A percentile compares a stretch with the other conserved stretches of the same genome.
phyloP scores from a whole-genome alignment of 1,140 invertebrate genomes.

The Proctacanthus coquilletti region DNA sequence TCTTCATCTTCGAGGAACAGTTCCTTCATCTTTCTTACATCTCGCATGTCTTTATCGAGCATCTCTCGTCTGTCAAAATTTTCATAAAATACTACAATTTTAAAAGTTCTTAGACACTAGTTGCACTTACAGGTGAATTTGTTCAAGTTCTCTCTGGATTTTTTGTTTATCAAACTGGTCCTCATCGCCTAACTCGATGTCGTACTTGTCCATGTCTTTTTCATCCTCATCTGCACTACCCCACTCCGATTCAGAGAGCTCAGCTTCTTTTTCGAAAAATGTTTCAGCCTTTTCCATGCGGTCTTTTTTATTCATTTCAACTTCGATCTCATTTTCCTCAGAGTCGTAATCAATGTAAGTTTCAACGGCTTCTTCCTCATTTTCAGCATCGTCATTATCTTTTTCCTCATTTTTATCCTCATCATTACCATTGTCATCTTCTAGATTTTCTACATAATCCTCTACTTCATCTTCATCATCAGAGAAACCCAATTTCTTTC shows the following conservation, averaged over 20 bases:
- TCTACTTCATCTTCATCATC: slow-evolving; percentile 26
- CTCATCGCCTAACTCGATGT: slow-evolving; percentile 51
- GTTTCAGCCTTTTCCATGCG: slow-evolving; percentile 35
- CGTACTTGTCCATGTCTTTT: slow-evolving; percentile 46
- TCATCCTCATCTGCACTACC: slow-evolving; percentile 62
- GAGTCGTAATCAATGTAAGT: slow-evolving; percentile 48
- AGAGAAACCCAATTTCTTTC: slow-evolving; percentile 26
- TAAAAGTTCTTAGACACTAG: not conserved
- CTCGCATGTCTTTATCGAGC: slow-evolving; percentile 59
- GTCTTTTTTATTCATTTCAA: slow-evolving; percentile 32
- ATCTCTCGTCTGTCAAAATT: slow-evolving; percentile 39
- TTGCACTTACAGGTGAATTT: slow-evolving; percentile 42
- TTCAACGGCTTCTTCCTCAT: slow-evolving; percentile 26
- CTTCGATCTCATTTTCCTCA: slow-evolving; percentile 47
- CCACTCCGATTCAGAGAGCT: slow-evolving; percentile 64
- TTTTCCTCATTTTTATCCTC: slow-evolving; percentile 21
- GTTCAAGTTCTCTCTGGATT: slow-evolving; percentile 42
- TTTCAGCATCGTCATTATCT: slow-evolving; percentile 11
- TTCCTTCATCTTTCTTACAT: slow-evolving; percentile 58
- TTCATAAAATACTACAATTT: slow-evolving; percentile 7
- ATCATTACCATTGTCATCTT: slow-evolving; percentile 14
- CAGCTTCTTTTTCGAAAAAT: slow-evolving; percentile 72
- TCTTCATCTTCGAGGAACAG: slow-evolving; percentile 71
- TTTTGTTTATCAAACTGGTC: slow-evolving; percentile 51
- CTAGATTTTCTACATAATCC: slow-evolving; percentile 18